These are phyloP conservation scores for Albula glossodonta DNA, from an alignment of 2,113 vertebrate genomes.

Conservation along the genomic window DNA sequence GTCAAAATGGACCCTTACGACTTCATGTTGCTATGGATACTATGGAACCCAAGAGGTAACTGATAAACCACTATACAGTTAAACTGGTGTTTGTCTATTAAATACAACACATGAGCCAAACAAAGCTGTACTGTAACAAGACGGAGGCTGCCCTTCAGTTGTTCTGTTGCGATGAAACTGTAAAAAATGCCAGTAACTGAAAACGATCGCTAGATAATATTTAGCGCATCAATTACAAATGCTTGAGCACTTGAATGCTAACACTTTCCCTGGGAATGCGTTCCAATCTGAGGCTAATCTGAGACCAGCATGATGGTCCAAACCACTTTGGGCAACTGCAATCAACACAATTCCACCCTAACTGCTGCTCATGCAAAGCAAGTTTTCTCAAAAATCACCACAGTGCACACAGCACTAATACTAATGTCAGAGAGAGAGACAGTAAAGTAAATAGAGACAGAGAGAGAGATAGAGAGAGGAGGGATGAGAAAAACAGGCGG, in stretches of 20 bases:
- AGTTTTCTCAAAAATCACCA: neutral
- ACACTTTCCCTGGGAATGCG: neutral
- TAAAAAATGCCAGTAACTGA: no score
- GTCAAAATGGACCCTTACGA: no score
- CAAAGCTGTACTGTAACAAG: neutral
- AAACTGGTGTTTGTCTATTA: neutral
- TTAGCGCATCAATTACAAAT: neutral
- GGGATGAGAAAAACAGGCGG: constrained; percentile 15
- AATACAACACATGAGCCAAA: neutral
- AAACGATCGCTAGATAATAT: no score
- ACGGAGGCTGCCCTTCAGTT: no score
- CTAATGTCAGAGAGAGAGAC: neutral
- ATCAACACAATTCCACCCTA: neutral
- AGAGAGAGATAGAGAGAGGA: neutral
- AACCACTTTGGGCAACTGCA: neutral
- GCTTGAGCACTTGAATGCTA: neutral
- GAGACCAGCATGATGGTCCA: neutral
- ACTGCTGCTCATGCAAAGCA: neutral
- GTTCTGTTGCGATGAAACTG: no score
- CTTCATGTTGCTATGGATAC: neutral
- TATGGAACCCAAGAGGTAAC: neutral
- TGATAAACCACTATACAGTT: neutral
- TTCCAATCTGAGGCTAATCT: neutral
- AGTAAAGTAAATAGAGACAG: neutral
- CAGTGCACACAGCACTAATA: neutral